Conservation (phyloP, 2,113 vertebrate species). For the Pardalotus punctatus region DNA sequence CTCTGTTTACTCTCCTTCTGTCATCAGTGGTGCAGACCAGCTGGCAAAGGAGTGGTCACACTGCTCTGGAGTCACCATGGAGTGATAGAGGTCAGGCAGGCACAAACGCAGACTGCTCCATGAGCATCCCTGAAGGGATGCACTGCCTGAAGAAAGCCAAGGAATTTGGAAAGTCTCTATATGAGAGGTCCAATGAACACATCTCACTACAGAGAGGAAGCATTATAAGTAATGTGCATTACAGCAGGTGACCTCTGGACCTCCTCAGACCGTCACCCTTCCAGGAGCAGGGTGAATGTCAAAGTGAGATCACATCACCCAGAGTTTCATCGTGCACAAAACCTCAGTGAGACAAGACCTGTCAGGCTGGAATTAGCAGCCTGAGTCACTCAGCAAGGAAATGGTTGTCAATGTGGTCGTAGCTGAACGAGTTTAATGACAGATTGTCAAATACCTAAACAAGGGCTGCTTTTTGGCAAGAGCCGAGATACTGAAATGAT, state of each 20-base stretch:
- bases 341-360: background rate
- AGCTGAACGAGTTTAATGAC: background rate
- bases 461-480: background rate
- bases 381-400: background rate
- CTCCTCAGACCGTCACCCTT: background rate
- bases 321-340: background rate
- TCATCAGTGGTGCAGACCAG: background rate
- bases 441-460: background rate
- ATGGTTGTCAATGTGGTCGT: background rate
- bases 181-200: background rate
- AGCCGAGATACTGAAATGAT: background rate
- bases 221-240: background rate
- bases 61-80: background rate
- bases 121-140: background rate
- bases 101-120: background rate
- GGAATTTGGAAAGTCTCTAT: background rate
- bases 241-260: background rate
- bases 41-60: background rate
- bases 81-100: background rate
- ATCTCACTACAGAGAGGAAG: background rate
- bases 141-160: background rate
- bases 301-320: background rate
- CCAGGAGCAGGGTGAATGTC: rapidly evolving
- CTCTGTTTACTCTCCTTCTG: background rate
- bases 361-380: conserved; percentile 1